phyloP scores from a whole-genome alignment of 2,888 invertebrate species.

The Eupeodes latifasciatus region DNA sequence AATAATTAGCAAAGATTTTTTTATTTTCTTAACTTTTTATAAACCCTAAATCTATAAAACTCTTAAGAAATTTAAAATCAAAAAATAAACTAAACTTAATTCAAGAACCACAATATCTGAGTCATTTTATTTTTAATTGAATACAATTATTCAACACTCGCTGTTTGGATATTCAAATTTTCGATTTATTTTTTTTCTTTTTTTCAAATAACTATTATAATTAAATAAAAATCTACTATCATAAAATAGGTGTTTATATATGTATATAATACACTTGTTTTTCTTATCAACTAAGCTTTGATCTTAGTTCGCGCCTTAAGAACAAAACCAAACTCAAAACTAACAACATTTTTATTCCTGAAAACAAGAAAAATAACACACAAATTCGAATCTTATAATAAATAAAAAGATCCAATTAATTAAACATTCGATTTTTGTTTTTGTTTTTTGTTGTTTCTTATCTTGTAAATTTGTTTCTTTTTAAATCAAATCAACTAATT shows the following conservation, averaged over 20 bases:
- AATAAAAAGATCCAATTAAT: constrained; percentile 60
- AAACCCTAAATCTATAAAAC: background rate
- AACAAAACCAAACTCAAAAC: background rate
- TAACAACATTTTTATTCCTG: background rate
- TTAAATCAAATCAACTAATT: constrained; percentile 53
- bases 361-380: background rate
- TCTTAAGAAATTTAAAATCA: no score
- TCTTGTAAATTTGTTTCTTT: constrained; percentile 32
- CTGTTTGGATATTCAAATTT: constrained; percentile 27
- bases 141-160: constrained; percentile 16
- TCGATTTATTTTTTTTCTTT: background rate
- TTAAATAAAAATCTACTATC: constrained; percentile 16
- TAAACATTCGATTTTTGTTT: constrained; percentile 69
- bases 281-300: background rate
- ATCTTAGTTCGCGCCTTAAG: constrained; percentile 17
- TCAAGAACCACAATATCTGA: constrained; percentile 11
- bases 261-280: background rate
- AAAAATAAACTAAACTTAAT: background rate
- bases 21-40: background rate
- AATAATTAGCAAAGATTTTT: constrained; percentile 4
- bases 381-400: constrained; percentile 4
- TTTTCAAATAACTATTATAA: constrained; percentile 12
- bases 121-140: constrained; percentile 29
- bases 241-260: constrained; percentile 10
- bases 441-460: constrained; percentile 35